Conservation (phyloP, 2,797 vertebrate species). For the Tokudaia tokunoshimensis region DNA sequence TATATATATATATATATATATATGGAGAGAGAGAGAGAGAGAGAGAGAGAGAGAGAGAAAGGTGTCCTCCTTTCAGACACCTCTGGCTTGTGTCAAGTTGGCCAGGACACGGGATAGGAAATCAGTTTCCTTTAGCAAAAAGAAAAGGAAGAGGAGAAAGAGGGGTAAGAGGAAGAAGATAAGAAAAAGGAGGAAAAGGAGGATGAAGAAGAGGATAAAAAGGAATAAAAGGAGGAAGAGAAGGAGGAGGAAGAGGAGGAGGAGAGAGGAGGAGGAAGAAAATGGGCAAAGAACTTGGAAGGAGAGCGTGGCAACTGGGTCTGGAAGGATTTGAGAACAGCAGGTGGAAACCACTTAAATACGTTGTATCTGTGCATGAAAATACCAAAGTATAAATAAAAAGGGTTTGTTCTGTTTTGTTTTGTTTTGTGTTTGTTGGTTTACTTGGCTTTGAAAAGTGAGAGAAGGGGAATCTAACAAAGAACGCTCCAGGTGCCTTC, state of each 20-base stretch:
- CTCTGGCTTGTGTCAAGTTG: not conserved
- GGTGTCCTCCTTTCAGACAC: not conserved
- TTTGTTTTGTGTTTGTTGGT: not conserved
- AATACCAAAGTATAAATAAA: not conserved
- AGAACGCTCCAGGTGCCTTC: not conserved
- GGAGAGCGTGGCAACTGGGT: not conserved
- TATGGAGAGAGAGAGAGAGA: no score
- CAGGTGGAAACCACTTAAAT: not conserved
- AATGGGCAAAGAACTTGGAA: not conserved
- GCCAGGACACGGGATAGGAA: not conserved
- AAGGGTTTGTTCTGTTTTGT: not conserved
- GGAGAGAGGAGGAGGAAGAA: not conserved
- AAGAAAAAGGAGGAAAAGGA: not conserved
- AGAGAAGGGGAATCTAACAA: not conserved
- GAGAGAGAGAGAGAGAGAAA: no score
- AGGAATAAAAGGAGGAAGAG: not conserved
- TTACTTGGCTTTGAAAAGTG: not conserved
- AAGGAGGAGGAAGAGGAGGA: not conserved
- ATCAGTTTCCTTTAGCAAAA: not conserved
- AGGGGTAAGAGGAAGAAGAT: not conserved
- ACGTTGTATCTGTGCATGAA: not conserved
- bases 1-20: no score
- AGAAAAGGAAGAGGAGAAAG: not conserved
- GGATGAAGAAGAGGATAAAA: not conserved
- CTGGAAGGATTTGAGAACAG: not conserved